Conservation (phyloP, 2,888 invertebrate genomes). For the Eristalis arbustorum region DNA sequence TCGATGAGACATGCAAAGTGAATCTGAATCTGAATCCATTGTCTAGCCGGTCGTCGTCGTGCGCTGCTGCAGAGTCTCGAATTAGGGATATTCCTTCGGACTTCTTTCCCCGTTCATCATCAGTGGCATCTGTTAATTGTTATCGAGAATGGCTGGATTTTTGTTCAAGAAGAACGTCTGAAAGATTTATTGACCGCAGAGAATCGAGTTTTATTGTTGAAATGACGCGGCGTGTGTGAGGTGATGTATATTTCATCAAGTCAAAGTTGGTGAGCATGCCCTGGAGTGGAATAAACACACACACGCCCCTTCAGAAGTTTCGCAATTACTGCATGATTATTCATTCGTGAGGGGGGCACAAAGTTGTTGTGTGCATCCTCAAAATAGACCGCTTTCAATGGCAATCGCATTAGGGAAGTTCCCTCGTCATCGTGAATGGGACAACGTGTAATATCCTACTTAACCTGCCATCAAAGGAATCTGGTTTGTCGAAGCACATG, state of each 20-base stretch:
- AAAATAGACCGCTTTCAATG: too few species aligned
- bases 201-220: slow-evolving; percentile 27
- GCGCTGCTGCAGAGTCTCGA: not conserved
- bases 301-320: too few species aligned
- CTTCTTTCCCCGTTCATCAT: too few species aligned
- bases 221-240: not conserved
- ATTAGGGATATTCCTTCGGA: not conserved
- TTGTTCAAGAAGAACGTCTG: not conserved
- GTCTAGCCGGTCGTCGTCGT: not conserved
- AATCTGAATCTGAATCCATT: not conserved
- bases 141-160: slow-evolving; percentile 19
- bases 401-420: too few species aligned
- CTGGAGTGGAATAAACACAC: not conserved
- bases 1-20: slow-evolving; percentile 25
- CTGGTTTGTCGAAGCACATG: too few species aligned
- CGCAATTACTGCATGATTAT: too few species aligned
- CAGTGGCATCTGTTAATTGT: slow-evolving; percentile 33
- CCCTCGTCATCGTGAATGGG: too few species aligned
- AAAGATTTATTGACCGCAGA: slow-evolving; percentile 7
- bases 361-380: too few species aligned
- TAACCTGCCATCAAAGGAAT: too few species aligned
- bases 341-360: too few species aligned
- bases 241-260: not conserved
- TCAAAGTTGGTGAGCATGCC: not conserved
- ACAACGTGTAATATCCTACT: too few species aligned